Evolutionary conservation across 1,140 invertebrate genomes (phyloP), one percentile per base, ranked within the genome.

Genomic region (Hypothenemus hampei): DNA sequence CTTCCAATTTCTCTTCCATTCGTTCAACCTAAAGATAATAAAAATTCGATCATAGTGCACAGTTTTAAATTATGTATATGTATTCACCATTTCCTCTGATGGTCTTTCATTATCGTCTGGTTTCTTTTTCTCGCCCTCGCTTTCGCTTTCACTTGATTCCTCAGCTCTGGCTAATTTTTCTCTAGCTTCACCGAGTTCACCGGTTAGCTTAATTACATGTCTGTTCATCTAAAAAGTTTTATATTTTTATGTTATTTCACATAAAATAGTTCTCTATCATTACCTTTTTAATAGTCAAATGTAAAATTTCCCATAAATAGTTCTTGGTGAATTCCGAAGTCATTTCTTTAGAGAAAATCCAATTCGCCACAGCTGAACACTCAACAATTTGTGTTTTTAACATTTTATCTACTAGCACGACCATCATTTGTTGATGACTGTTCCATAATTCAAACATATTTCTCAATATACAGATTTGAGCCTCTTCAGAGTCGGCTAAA

Each of bases 341-440:
- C 93, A 98, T 98, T 69, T 97, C 93, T 75, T 92, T 91, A 3
- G 93, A 96, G 75, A 99, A 99, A 48, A 99, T 86, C 97, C 96
- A 99, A 64, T 95, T 97, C 20, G 94, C 94, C 8, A 99, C 93
- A 7, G 94, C 88, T 53, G 92, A 91, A 68, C 93, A 97, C 67
- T 98, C 93, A 11, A 99, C 86, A 36, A 99, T 91, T 70, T 97
- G 91, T 26, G 93, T 97, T 75, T 98, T 97, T 3, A 99, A 77
- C 76, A 99, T 84, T 76, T 99, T 98, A 72, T 99, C 95, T 3
- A 96, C 87, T 0, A 99, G 75, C 0, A 98, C 91, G 26, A 87
- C 85, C 79, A 99, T 86, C 92, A 98, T 97, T 78, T 97, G 96
- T 65, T 93, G 89, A 75, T 99, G 93, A 61, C 87, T 82, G 61